phyloP scores from a whole-genome alignment of 1,140 invertebrate genomes.

The Dinothrombium tinctorium region DNA sequence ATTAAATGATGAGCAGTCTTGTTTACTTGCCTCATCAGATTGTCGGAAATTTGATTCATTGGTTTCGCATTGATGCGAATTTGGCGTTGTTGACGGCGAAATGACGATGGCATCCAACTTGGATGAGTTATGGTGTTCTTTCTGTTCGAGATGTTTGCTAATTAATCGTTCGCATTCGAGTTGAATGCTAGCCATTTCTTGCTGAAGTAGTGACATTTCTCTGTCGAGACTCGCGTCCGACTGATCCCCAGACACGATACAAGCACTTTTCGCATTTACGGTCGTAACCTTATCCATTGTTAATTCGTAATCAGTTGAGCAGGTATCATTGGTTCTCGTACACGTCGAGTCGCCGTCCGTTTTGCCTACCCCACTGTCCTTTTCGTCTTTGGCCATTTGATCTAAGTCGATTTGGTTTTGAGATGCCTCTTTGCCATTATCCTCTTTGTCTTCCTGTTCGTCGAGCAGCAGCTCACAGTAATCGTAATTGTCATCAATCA shows the following conservation, averaged over 20 bases:
- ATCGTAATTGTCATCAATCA: conserved; percentile 1
- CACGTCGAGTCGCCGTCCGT: conserved; percentile 1
- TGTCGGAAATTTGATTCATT: too few relatives aligned
- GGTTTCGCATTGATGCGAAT: too few relatives aligned
- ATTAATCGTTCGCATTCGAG: conserved; percentile 25
- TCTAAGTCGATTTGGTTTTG: not conserved
- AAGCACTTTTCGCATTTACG: not conserved
- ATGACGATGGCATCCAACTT: too few relatives aligned
- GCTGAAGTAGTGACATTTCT: conserved; percentile 27
- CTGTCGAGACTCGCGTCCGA: conserved; percentile 25
- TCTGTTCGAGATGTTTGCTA: too few relatives aligned
- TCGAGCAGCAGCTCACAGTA: not conserved
- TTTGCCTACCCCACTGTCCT: conserved; percentile 4
- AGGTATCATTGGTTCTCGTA: conserved; percentile 2
- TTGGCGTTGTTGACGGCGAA: too few relatives aligned
- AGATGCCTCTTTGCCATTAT: not conserved
- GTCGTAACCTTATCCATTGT: not conserved
- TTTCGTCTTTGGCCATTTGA: not conserved
- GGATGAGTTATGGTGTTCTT: too few relatives aligned
- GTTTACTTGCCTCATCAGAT: too few relatives aligned
- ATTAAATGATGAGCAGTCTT: too few relatives aligned
- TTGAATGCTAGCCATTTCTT: conserved; percentile 30
- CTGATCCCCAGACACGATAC: too few relatives aligned
- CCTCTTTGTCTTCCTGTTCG: not conserved
- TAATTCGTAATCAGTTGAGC: not conserved